phyloP scores from a whole-genome alignment of 1,140 invertebrate species.

The Drosophila nannoptera region DNA sequence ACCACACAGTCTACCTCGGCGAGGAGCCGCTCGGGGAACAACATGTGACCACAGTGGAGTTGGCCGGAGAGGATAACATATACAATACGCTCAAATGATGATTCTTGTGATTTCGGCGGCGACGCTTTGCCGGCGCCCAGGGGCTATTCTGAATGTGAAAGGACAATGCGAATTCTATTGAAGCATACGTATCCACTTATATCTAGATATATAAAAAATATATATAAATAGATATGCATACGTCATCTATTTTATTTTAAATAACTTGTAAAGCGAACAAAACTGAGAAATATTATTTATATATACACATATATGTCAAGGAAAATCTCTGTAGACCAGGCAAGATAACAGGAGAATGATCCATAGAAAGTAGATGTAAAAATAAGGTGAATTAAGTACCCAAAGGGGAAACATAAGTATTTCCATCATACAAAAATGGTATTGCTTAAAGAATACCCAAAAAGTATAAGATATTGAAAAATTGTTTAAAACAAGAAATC shows the following conservation, averaged over 20 bases:
- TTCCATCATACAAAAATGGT: background rate
- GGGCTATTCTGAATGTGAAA: slow-evolving; percentile 57
- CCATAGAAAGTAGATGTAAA: slow-evolving; percentile 14
- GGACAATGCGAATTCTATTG: slow-evolving; percentile 22
- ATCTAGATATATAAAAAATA: background rate
- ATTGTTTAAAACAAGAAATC: background rate
- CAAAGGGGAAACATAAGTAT: slow-evolving; percentile 1
- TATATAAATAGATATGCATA: no score
- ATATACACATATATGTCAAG: background rate
- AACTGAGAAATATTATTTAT: slow-evolving; percentile 19
- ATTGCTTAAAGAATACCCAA: background rate
- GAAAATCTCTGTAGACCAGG: slow-evolving; percentile 44
- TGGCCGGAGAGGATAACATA: slow-evolving; percentile 74
- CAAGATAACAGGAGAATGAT: slow-evolving; percentile 17
- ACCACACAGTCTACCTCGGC: slow-evolving; percentile 73
- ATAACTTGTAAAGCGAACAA: slow-evolving; percentile 34
- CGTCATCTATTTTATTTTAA: slow-evolving; percentile 41
- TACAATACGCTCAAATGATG: slow-evolving; percentile 79
- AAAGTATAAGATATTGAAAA: background rate
- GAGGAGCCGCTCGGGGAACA: slow-evolving; percentile 67
- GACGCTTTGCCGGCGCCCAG: slow-evolving; percentile 68
- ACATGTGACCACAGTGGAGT: slow-evolving; percentile 69
- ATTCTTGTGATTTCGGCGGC: slow-evolving; percentile 77
- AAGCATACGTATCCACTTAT: slow-evolving; percentile 4
- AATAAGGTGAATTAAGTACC: slow-evolving; percentile 9